Evolutionary conservation across 2,888 invertebrate genomes (phyloP).

Genomic region (Hyposoter dolosus): DNA sequence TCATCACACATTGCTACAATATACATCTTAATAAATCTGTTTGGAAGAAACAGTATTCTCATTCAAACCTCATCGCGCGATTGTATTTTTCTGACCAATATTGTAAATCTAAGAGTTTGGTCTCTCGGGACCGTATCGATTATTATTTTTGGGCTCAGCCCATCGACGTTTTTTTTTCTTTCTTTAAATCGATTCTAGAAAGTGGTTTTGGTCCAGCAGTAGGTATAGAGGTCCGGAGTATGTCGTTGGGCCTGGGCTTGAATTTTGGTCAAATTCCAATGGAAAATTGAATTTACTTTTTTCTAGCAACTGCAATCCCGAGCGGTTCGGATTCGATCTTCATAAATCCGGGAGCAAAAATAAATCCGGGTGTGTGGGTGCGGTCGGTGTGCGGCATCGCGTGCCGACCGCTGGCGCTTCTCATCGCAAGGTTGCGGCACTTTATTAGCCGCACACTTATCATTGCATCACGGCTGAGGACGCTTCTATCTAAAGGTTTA

Average conservation of each 20-base stretch:
- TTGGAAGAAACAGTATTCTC: background rate
- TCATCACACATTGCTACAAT: background rate
- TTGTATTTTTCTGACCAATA: background rate
- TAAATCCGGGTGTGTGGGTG: background rate
- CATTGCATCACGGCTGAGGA: background rate
- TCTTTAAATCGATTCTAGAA: background rate
- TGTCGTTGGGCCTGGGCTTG: background rate
- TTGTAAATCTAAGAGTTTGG: background rate
- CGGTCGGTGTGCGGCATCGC: background rate
- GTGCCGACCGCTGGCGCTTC: background rate
- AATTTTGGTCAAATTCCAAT: background rate
- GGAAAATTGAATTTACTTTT: background rate
- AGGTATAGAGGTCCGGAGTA: background rate
- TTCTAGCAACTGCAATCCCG: background rate
- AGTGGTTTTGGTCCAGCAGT: too few species aligned
- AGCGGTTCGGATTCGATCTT: background rate
- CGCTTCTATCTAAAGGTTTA: background rate
- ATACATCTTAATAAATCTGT: background rate
- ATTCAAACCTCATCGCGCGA: background rate
- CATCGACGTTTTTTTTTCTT: background rate
- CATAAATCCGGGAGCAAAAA: background rate
- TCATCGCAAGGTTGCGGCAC: too few species aligned
- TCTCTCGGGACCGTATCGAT: background rate
- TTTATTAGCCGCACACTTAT: too few species aligned
- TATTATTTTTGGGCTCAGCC: too few species aligned